These are phyloP conservation scores for Dexiosoma caninum DNA, from an alignment of 2,888 invertebrate genomes.

Conservation along the genomic window DNA sequence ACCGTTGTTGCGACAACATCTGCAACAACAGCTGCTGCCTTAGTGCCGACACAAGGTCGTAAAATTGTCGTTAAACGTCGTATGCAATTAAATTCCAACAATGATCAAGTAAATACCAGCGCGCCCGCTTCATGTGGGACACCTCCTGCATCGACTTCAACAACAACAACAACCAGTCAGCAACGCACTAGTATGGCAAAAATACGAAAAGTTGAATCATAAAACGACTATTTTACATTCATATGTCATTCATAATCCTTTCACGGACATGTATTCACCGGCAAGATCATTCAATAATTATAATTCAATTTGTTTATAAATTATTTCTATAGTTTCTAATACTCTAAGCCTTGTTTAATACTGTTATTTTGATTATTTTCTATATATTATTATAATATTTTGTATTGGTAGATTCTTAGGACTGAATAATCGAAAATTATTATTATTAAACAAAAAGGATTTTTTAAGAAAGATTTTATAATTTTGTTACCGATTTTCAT, in stretches of 20 bases:
- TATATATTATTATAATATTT: not conserved
- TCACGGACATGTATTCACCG: slow-evolving; percentile 18
- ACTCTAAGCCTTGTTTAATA: slow-evolving; percentile 36
- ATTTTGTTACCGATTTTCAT: slow-evolving; percentile 5
- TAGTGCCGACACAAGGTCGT: slow-evolving; percentile 68
- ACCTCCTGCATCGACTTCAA: slow-evolving; percentile 6
- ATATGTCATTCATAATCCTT: slow-evolving; percentile 2
- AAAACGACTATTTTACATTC: slow-evolving; percentile 14
- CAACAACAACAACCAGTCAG: slow-evolving; percentile 30
- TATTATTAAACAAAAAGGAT: slow-evolving; percentile 12
- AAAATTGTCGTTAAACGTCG: slow-evolving; percentile 74
- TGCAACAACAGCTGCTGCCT: slow-evolving; percentile 57
- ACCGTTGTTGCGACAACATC: slow-evolving; percentile 54
- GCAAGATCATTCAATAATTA: not conserved
- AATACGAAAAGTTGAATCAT: slow-evolving; percentile 71
- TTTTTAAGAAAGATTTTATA: slow-evolving; percentile 1
- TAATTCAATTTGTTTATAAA: slow-evolving; percentile 21
- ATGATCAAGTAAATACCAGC: slow-evolving; percentile 47
- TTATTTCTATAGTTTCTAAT: slow-evolving; percentile 42
- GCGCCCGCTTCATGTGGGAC: slow-evolving; percentile 39
- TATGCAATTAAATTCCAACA: slow-evolving; percentile 67
- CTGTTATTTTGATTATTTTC: slow-evolving; percentile 15
- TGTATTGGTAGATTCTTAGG: slow-evolving; percentile 31
- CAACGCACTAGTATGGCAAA: slow-evolving; percentile 65
- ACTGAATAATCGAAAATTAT: slow-evolving; percentile 26